Evolutionary conservation across 2,888 invertebrate genomes (phyloP).

Genomic region (Augiades crinisus): DNA sequence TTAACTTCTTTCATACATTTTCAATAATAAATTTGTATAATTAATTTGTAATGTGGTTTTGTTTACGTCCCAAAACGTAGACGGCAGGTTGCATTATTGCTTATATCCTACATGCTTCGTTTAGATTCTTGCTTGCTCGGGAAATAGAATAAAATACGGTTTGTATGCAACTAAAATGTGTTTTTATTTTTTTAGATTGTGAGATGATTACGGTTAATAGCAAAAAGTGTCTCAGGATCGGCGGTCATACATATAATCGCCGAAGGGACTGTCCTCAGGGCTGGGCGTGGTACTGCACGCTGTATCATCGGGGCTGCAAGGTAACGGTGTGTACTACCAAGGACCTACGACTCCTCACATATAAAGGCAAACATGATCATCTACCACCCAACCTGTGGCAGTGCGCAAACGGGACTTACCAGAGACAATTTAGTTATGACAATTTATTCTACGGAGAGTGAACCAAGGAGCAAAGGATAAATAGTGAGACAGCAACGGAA

Average conservation of each 20-base stretch:
- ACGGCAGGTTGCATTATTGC: too few species aligned
- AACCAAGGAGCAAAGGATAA: too few species aligned
- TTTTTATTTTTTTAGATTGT: conserved; percentile 7
- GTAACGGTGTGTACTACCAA: conserved; percentile 32
- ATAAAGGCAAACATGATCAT: conserved; percentile 28
- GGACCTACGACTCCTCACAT: conserved; percentile 2
- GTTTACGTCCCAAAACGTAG: too few species aligned
- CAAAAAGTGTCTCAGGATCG: conserved; percentile 27
- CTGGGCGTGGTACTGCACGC: conserved; percentile 40
- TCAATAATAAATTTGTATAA: too few species aligned
- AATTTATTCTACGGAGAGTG: too few species aligned
- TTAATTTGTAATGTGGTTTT: too few species aligned
- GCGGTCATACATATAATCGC: conserved; percentile 27
- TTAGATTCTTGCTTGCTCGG: too few species aligned
- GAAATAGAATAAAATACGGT: too few species aligned
- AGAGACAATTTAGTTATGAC: neutral
- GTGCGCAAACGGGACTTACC: neutral
- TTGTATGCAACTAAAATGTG: neutral
- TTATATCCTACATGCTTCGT: too few species aligned
- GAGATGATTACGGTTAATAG: conserved; percentile 26
- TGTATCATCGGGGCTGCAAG: conserved; percentile 41
- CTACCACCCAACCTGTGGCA: conserved; percentile 1
- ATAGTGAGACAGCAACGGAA: too few species aligned
- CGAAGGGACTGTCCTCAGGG: conserved; percentile 15
- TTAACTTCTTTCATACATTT: too few species aligned